phyloP scores from a whole-genome alignment of 2,113 vertebrate species.

The Cavia porcellus region DNA sequence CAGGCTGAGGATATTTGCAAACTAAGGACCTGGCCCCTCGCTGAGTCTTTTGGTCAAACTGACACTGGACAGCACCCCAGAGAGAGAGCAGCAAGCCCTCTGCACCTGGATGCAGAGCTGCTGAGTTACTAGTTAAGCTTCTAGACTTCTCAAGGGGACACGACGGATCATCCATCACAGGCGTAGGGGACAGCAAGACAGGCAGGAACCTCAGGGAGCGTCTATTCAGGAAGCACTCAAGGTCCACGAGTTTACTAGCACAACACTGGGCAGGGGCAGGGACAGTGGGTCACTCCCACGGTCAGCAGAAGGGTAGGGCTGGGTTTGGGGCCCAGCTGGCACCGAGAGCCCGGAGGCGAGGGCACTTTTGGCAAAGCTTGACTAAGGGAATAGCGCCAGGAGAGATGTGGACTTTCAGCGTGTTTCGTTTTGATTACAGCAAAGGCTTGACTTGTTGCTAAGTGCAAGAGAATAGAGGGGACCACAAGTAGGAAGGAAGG shows the following conservation, averaged over 20 bases:
- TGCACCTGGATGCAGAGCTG: too few relatives aligned
- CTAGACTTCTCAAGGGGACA: too few relatives aligned
- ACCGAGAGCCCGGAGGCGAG: too few relatives aligned
- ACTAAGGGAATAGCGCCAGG: neutral
- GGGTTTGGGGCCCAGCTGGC: fast-evolving
- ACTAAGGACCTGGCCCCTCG: too few relatives aligned
- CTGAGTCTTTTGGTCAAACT: too few relatives aligned
- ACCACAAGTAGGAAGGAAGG: neutral
- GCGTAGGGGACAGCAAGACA: too few relatives aligned
- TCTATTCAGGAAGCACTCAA: neutral
- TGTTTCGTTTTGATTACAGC: neutral
- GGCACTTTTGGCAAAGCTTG: neutral
- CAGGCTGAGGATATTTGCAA: too few relatives aligned
- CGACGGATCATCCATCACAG: too few relatives aligned
- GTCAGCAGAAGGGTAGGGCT: neutral
- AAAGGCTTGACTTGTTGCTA: neutral
- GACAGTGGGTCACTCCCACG: neutral
- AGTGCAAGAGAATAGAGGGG: neutral
- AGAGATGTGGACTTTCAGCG: neutral
- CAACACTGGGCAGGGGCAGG: neutral
- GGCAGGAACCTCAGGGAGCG: neutral
- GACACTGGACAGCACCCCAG: too few relatives aligned
- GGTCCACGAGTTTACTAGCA: neutral
- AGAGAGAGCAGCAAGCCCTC: too few relatives aligned
- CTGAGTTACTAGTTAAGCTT: too few relatives aligned